Percentiles rank a stretch among this genome's conserved stretches.
phyloP scores from a whole-genome alignment of 2,797 vertebrate species.

The Anolis apletophallus region DNA sequence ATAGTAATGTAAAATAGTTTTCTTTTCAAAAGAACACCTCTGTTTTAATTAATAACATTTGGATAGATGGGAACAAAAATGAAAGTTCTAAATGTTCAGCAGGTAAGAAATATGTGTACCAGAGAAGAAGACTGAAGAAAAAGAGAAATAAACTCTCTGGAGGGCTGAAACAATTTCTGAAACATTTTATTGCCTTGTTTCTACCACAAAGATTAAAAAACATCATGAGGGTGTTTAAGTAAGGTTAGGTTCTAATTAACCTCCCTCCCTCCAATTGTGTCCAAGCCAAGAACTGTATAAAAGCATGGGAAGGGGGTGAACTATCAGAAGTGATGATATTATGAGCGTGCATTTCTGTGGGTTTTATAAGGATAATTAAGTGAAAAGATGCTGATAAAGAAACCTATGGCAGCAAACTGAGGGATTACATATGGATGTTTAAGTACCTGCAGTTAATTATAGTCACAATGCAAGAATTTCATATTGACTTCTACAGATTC shows the following conservation, averaged over 20 bases:
- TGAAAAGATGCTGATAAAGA: background rate
- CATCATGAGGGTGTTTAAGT: background rate
- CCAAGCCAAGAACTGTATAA: background rate
- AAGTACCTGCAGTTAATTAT: background rate
- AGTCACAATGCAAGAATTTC: background rate
- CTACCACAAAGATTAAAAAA: slow-evolving; percentile 31
- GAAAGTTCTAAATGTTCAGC: slow-evolving; percentile 45
- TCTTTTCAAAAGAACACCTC: slow-evolving; percentile 38
- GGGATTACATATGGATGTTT: accelerated
- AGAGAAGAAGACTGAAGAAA: slow-evolving; percentile 21
- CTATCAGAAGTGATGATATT: background rate
- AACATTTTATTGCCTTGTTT: slow-evolving; percentile 41
- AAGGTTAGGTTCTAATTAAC: slow-evolving; percentile 25
- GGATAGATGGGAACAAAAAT: slow-evolving; percentile 50
- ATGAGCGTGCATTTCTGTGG: background rate
- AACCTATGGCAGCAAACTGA: background rate
- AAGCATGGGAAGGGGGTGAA: background rate
- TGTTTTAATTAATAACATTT: slow-evolving; percentile 66
- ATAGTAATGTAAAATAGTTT: slow-evolving; percentile 38
- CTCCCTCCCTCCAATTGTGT: background rate
- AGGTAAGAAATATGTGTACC: slow-evolving; percentile 42
- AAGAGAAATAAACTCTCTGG: background rate
- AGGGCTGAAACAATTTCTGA: slow-evolving; percentile 41
- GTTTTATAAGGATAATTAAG: background rate
- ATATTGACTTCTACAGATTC: background rate